Evolutionary conservation across 2,113 vertebrate genomes (phyloP).

Genomic region (Ariopsis seemanni): DNA sequence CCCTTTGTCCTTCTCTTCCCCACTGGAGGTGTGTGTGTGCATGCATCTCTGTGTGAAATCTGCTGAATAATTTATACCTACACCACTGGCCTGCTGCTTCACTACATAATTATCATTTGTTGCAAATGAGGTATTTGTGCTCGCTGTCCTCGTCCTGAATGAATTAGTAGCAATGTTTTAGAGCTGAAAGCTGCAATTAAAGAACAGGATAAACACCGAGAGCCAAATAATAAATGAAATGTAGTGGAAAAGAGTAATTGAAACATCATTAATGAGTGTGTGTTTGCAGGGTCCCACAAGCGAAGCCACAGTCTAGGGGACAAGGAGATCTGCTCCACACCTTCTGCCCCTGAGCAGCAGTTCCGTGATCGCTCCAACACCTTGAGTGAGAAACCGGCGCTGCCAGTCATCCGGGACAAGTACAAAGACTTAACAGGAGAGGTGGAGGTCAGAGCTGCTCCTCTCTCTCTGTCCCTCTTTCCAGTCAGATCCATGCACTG

Average conservation of each 20-base stretch:
- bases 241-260: neutral
- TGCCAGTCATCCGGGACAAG: conserved; percentile 96
- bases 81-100: conserved; percentile 58
- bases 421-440: conserved; percentile 98
- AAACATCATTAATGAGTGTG: conserved; percentile 6
- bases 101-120: conserved; percentile 65
- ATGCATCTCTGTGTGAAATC: conserved; percentile 18
- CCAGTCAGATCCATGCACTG: neutral
- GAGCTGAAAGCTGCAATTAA: conserved; percentile 43
- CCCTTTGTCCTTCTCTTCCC: neutral
- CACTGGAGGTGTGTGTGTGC: conserved; percentile 22
- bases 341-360: conserved; percentile 81
- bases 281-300: conserved; percentile 87
- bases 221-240: conserved; percentile 49
- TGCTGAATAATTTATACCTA: conserved; percentile 67
- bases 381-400: conserved; percentile 86
- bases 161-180: conserved; percentile 52
- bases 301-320: conserved; percentile 95
- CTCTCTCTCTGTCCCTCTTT: neutral
- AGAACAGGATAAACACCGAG: conserved; percentile 46
- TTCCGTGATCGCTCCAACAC: conserved; percentile 94
- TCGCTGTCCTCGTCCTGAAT: conserved; percentile 46
- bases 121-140: conserved; percentile 65
- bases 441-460: conserved; percentile 84
- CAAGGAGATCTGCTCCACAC: conserved; percentile 86